These are phyloP conservation scores for Dicrurus megarhynchus DNA, from an alignment of 2,113 vertebrate genomes.

Conservation along the genomic window DNA sequence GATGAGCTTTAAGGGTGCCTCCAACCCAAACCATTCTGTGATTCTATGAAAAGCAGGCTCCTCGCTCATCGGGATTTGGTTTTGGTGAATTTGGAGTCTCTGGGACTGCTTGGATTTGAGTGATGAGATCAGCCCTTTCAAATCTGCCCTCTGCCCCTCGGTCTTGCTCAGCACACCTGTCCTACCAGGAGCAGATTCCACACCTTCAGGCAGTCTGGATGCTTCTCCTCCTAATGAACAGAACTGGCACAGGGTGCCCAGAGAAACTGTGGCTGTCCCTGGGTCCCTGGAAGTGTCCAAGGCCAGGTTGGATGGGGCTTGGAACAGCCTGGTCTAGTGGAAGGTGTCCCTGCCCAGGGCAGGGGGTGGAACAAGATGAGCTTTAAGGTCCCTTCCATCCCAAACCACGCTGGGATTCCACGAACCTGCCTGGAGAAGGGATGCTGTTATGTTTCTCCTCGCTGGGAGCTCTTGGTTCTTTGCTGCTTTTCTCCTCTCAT, in stretches of 20 bases:
- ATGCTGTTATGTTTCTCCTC: not conserved
- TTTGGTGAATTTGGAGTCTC: not conserved
- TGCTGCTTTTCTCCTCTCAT: not conserved
- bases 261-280: not conserved
- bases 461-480: not conserved
- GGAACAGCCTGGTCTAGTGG: fast-evolving
- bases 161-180: not conserved
- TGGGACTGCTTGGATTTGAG: not conserved
- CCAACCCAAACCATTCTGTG: not conserved
- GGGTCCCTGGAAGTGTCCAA: not conserved
- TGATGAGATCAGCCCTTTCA: not conserved
- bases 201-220: not conserved
- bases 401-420: not conserved
- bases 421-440: not conserved
- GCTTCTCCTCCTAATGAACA: not conserved
- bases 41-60: not conserved
- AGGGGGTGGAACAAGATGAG: not conserved
- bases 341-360: not conserved
- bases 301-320: fast-evolving
- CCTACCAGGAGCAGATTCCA: not conserved
- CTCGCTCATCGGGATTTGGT: fast-evolving
- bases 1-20: not conserved
- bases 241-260: not conserved
- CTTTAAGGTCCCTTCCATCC: not conserved
- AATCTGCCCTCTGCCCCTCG: not conserved